These are phyloP conservation scores for Sebastes baramenuke DNA, from an alignment of 2,797 vertebrate species.

Conservation along the genomic window DNA sequence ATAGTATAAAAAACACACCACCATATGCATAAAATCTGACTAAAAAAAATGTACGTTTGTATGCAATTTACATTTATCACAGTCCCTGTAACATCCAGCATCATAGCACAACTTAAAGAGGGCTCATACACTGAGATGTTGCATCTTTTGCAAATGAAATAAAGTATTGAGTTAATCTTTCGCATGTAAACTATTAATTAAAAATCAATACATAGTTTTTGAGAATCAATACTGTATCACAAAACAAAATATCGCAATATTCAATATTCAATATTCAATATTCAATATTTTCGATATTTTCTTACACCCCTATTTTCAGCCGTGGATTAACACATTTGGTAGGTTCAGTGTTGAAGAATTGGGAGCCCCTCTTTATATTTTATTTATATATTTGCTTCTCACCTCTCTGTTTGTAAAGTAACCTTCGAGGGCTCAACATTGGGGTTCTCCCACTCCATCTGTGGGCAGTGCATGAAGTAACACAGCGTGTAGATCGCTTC, in stretches of 20 bases:
- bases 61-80: no score
- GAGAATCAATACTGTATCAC: neutral
- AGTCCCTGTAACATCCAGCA: no score
- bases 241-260: neutral
- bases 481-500: constrained; percentile 97
- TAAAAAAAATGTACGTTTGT: no score
- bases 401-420: constrained; percentile 95
- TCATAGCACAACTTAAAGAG: no score
- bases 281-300: neutral
- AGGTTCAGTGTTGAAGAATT: neutral
- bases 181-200: no score
- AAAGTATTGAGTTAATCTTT: no score
- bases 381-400: constrained; percentile 50
- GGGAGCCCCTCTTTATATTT: neutral
- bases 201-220: no score
- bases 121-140: no score
- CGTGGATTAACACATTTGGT: neutral
- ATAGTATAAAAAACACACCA: no score
- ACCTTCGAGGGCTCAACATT: constrained; percentile 95
- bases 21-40: no score
- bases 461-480: constrained; percentile 99
- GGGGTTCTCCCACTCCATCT: constrained; percentile 98
- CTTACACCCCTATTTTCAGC: neutral
- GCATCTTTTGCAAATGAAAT: no score
- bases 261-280: neutral